phyloP scores from a whole-genome alignment of 2,888 invertebrate genomes.

The Perdita meconis region DNA sequence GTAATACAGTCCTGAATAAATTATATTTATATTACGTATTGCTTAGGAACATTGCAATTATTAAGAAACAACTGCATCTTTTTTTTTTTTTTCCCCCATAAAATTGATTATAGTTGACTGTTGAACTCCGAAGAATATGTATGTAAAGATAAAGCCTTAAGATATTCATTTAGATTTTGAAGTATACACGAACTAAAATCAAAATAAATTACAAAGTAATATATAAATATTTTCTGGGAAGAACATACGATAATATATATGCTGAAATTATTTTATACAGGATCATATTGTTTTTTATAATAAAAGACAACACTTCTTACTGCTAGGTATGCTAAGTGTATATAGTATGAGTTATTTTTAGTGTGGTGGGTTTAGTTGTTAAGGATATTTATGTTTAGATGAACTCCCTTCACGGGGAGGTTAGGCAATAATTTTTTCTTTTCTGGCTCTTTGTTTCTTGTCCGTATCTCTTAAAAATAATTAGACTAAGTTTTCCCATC shows the following conservation, averaged over 20 bases:
- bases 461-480: no score
- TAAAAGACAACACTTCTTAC: slow-evolving; percentile 21
- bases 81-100: slow-evolving; percentile 27
- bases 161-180: slow-evolving; percentile 31
- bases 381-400: no score
- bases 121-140: slow-evolving; percentile 28
- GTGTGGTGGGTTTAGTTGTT: no score
- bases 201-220: slow-evolving; percentile 43
- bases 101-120: slow-evolving; percentile 29
- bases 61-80: slow-evolving; percentile 36
- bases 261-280: slow-evolving; percentile 52
- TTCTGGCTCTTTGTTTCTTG: no score
- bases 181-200: slow-evolving; percentile 49
- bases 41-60: slow-evolving; percentile 30
- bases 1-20: slow-evolving; percentile 46
- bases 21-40: slow-evolving; percentile 44
- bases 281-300: slow-evolving; percentile 45
- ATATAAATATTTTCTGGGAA: slow-evolving; percentile 46
- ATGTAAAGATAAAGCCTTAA: slow-evolving; percentile 35
- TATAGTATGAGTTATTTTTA: no score
- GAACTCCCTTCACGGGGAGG: no score
- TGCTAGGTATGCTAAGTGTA: no score
- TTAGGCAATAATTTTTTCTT: no score
- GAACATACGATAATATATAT: slow-evolving; percentile 33
- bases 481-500: no score